Evolutionary conservation across 1,140 invertebrate genomes (phyloP).

Genomic region (Drosophila sucinea): DNA sequence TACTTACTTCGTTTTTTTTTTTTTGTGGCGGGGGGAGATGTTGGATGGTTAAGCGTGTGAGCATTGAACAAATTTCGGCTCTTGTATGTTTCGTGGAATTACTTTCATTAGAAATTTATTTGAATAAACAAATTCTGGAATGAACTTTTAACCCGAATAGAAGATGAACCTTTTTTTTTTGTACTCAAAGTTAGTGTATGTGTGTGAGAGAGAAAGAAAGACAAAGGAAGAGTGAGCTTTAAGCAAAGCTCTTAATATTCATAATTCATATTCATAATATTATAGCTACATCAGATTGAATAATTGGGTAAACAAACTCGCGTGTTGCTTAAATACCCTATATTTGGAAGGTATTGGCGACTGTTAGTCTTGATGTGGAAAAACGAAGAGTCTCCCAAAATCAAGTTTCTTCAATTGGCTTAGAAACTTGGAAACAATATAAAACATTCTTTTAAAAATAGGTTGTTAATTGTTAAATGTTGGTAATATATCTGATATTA

Average conservation of each 20-base stretch:
- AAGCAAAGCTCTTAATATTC: conserved; percentile 2
- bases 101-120: conserved; percentile 6
- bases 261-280: conserved; percentile 7
- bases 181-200: not conserved
- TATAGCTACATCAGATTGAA: conserved; percentile 7
- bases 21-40: not conserved
- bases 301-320: conserved; percentile 27
- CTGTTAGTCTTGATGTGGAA: no score
- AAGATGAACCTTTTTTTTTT: not conserved
- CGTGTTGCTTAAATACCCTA: conserved; percentile 22
- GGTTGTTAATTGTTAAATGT: no score
- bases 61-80: not conserved
- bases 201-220: not conserved
- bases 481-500: no score
- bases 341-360: not conserved
- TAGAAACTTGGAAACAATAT: no score
- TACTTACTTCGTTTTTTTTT: not conserved
- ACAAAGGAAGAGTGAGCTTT: not conserved
- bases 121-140: not conserved
- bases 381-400: no score
- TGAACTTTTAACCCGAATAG: not conserved
- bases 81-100: not conserved
- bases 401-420: no score
- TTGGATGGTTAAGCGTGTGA: conserved; percentile 26
- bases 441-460: no score